Evolutionary conservation across 2,888 invertebrate species (phyloP).

Genomic region (Thalpophila matura): DNA sequence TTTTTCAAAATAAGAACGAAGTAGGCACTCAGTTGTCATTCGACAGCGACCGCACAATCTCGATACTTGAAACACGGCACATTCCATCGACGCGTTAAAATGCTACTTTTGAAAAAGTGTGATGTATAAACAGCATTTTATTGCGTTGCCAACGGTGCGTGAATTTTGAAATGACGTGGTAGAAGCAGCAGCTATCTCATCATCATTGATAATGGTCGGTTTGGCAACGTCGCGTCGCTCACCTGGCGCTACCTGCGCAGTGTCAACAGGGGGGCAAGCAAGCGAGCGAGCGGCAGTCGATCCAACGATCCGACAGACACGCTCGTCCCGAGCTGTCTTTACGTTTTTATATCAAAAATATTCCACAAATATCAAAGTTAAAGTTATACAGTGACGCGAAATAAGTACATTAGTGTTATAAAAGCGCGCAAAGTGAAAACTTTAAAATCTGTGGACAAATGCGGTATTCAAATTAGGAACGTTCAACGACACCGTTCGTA

Average conservation of each 20-base stretch:
- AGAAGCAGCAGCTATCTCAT: constrained; percentile 84
- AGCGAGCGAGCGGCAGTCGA: constrained; percentile 81
- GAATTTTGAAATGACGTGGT: constrained; percentile 79
- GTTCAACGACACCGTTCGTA: constrained; percentile 73
- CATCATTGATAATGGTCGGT: constrained; percentile 89
- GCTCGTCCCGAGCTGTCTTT: constrained; percentile 77
- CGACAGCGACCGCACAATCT: constrained; percentile 53
- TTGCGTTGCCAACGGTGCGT: constrained; percentile 77
- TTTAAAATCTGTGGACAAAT: constrained; percentile 64
- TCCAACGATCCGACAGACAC: constrained; percentile 82
- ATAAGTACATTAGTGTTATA: constrained; percentile 63
- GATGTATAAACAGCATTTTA: constrained; percentile 74
- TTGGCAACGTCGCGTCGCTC: constrained; percentile 89
- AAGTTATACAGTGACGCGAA: constrained; percentile 65
- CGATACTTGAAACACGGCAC: constrained; percentile 62
- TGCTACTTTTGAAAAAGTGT: constrained; percentile 58
- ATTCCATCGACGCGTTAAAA: constrained; percentile 72
- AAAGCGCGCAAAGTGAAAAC: constrained; percentile 70
- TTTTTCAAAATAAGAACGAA: constrained; percentile 58
- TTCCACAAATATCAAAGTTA: constrained; percentile 71
- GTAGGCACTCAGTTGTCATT: constrained; percentile 45
- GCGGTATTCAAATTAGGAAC: constrained; percentile 70
- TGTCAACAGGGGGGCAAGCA: constrained; percentile 88
- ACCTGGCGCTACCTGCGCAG: constrained; percentile 90
- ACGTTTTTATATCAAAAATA: constrained; percentile 72